Conservation (phyloP, 2,113 vertebrate genomes). For the Podarcis muralis region DNA sequence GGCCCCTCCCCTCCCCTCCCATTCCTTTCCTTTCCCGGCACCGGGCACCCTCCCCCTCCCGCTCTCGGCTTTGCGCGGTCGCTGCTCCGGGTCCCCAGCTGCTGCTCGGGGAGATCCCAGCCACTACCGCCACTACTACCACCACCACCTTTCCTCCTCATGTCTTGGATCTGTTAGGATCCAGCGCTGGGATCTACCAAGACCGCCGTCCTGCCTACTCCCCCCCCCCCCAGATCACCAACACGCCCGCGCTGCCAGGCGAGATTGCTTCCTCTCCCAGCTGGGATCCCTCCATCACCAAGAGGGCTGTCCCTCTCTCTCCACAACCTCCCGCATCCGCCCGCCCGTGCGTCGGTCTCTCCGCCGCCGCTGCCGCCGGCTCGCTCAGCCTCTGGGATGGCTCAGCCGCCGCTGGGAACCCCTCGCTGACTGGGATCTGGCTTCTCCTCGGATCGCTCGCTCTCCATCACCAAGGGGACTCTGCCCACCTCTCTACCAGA, state of each 20-base stretch:
- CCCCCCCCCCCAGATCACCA: too few species aligned
- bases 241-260: neutral
- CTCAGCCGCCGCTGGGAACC: neutral
- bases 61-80: neutral
- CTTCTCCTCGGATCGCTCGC: neutral
- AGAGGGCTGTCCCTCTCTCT: neutral
- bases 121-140: neutral
- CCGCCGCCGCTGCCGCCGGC: neutral
- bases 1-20: neutral
- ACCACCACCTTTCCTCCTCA: neutral
- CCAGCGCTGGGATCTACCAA: neutral
- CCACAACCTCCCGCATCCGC: neutral
- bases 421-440: neutral
- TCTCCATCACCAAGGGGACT: neutral
- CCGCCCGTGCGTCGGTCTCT: neutral
- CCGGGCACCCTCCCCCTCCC: neutral
- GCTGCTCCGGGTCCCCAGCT: neutral
- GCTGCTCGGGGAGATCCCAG: neutral
- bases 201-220: neutral
- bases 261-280: neutral
- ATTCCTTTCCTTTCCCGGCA: neutral
- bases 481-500: neutral
- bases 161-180: neutral
- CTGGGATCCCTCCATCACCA: slow-evolving; percentile 8
- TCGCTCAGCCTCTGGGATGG: slow-evolving; percentile 5